Base-by-base conservation (phyloP, 2,797 vertebrate species). In the Chelonia mydas region DNA sequence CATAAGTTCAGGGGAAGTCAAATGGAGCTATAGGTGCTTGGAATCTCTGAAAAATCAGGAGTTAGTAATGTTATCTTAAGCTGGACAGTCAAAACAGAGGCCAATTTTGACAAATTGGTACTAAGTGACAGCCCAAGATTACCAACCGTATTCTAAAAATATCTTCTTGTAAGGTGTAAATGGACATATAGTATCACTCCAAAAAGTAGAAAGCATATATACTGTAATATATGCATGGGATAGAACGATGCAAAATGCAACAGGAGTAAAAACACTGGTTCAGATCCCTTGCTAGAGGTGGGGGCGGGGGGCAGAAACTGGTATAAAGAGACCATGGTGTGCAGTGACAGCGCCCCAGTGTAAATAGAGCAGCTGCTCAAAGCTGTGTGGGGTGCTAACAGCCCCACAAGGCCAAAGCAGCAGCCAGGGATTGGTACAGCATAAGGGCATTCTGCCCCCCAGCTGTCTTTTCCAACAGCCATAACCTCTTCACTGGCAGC, bases 311-410 rank as follows among this genome's bases (percentile, higher is more conserved):
- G 28, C n/a, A 89, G 8, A 59, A 61, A 90, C 50, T 1, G 7
- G n/a, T 3, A 8, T 11, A 33, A n/a, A 59, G 45, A 74, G 11
- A 6, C 33, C 33, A 5, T 21, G 0, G 0, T 13, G 76, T 54
- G 25, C 6, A 61, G 33, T 79, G 7, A 65, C 81, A 59, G 49
- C 41, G 31, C 81, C 86, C 15, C 76, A 37, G 78, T 79, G 85
- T 3, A 49, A 91, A 80, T 0, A 61, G 54, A 76, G 55, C 25
- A 55, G 5, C 88, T 7, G n/a, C 17, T 23, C n/a, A 37, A 72
- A 72, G 3, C 68, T 41, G 5, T 41, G 37, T 72, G 41, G 68
- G n/a, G 37, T 72, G 37, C 68, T 84, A 87, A 47, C 59, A 94
- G 45, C 68, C 12, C 21, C 41, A 3, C 33, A 88, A 87, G 25